These are phyloP conservation scores for Jacana jacana DNA, from an alignment of 2,113 vertebrate genomes.

Conservation along the genomic window DNA sequence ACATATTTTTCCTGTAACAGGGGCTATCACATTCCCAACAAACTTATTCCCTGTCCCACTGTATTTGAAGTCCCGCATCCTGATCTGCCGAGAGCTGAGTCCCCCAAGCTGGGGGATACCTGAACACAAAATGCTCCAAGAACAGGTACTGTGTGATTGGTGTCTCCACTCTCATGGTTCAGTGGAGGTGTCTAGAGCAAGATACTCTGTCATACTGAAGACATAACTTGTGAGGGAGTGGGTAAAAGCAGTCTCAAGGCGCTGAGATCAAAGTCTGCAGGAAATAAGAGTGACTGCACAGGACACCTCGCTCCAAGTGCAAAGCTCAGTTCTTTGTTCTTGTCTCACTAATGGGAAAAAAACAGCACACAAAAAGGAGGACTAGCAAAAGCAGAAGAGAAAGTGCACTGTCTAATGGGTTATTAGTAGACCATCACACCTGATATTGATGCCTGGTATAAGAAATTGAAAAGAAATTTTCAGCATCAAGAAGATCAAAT, in stretches of 20 bases:
- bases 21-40: not conserved
- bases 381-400: not conserved
- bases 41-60: not conserved
- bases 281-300: not conserved
- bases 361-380: not conserved
- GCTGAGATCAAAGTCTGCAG: not conserved
- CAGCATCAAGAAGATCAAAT: not conserved
- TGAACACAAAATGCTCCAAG: not conserved
- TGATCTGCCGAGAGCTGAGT: not conserved
- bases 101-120: not conserved
- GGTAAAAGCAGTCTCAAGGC: not conserved
- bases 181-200: not conserved
- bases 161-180: not conserved
- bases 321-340: not conserved
- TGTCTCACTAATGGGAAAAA: not conserved
- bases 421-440: not conserved
- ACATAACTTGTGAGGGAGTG: not conserved
- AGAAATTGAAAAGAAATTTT: not conserved
- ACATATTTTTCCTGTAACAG: fast-evolving
- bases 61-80: not conserved
- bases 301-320: not conserved
- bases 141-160: not conserved
- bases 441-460: not conserved
- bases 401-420: not conserved
- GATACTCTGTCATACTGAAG: not conserved